Evolutionary conservation across 1,140 invertebrate genomes (phyloP).

Genomic region (Nebria ingens): DNA sequence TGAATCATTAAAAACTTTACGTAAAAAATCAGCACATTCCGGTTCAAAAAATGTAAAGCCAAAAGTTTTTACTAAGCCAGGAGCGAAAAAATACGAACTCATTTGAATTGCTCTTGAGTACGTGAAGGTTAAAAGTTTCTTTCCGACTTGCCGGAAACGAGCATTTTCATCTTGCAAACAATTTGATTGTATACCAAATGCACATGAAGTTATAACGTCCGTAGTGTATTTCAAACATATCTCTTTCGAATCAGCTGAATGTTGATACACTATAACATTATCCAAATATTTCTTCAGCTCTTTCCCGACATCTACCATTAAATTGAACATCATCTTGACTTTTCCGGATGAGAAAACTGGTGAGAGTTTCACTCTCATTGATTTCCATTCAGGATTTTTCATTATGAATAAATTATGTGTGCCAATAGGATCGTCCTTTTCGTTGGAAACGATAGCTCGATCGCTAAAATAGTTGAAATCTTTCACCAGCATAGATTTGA

Average conservation of each 20-base stretch:
- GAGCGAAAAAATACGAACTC: slow-evolving; percentile 19
- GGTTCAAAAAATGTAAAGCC: slow-evolving; percentile 18
- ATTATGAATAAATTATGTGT: slow-evolving; percentile 25
- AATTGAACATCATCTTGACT: slow-evolving; percentile 33
- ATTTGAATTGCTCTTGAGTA: slow-evolving; percentile 11
- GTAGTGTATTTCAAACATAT: slow-evolving; percentile 41
- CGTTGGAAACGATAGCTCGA: slow-evolving; percentile 35
- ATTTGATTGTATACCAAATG: slow-evolving; percentile 46
- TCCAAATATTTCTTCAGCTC: slow-evolving; percentile 24
- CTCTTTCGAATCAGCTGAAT: slow-evolving; percentile 35
- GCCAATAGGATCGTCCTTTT: slow-evolving; percentile 37
- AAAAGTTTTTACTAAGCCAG: slow-evolving; percentile 19
- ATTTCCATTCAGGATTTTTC: slow-evolving; percentile 30
- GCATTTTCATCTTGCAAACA: slow-evolving; percentile 38
- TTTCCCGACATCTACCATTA: slow-evolving; percentile 27
- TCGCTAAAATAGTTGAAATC: slow-evolving; percentile 48
- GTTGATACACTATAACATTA: slow-evolving; percentile 8
- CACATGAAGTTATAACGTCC: slow-evolving; percentile 47
- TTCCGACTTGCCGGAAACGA: slow-evolving; percentile 35
- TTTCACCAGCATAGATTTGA: slow-evolving; percentile 42
- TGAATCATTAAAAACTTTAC: slow-evolving; percentile 24
- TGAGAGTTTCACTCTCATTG: slow-evolving; percentile 29
- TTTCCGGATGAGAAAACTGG: slow-evolving; percentile 34
- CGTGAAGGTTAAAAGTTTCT: slow-evolving; percentile 17
- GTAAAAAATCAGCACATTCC: slow-evolving; percentile 23